Percentiles rank a stretch among this genome's conserved stretches.
phyloP scores from a whole-genome alignment of 2,113 vertebrate species.

The Neodon shergylaensis region DNA sequence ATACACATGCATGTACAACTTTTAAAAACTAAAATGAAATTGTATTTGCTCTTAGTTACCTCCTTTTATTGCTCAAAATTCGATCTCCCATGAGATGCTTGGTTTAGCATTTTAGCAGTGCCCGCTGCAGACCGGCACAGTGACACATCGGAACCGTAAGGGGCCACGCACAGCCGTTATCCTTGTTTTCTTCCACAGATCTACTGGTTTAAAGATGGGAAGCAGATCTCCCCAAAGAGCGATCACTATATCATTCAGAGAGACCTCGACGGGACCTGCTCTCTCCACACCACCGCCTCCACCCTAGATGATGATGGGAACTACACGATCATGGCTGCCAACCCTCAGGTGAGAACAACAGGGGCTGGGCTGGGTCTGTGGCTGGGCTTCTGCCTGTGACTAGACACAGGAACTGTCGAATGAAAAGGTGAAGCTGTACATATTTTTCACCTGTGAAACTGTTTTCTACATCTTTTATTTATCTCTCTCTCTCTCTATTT shows the following conservation, averaged over 20 bases:
- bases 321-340: slow-evolving; percentile 97
- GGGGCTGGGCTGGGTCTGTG: slow-evolving; percentile 51
- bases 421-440: too few relatives aligned
- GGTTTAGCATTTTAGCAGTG: background rate
- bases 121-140: background rate
- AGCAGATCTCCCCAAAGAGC: slow-evolving; percentile 97
- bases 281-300: slow-evolving; percentile 90
- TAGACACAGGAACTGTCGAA: slow-evolving; percentile 54
- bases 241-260: slow-evolving; percentile 96
- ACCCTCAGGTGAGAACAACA: slow-evolving; percentile 90
- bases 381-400: slow-evolving; percentile 59
- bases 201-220: slow-evolving; percentile 99
- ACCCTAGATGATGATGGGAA: slow-evolving; percentile 98
- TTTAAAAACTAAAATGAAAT: background rate
- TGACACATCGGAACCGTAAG: fast-evolving
- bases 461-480: background rate
- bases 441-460: background rate
- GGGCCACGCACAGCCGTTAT: background rate
- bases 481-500: background rate
- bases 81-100: background rate
- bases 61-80: background rate
- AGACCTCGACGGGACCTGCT: slow-evolving; percentile 94
- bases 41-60: background rate
- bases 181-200: slow-evolving; percentile 85
- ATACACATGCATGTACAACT: background rate